Percentiles rank a stretch among this genome's conserved stretches.
These are phyloP conservation scores for Andrena hattorfiana DNA, from an alignment of 2,888 invertebrate species.

Conservation along the genomic window DNA sequence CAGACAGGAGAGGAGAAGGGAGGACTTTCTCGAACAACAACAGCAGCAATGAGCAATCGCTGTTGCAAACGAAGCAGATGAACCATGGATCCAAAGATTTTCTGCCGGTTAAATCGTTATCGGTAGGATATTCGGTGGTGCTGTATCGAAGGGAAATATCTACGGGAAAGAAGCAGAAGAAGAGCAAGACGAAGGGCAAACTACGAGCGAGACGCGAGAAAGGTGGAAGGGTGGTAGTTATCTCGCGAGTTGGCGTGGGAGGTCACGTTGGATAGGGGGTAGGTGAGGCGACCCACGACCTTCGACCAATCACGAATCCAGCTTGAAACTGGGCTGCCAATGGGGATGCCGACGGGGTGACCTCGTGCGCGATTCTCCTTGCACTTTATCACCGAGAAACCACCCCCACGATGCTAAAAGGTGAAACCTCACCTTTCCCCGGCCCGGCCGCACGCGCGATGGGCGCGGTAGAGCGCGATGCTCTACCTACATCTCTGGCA, in stretches of 20 bases:
- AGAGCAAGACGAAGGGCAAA: conserved; percentile 2
- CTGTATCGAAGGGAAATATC: not conserved
- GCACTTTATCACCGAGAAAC: conserved; percentile 74
- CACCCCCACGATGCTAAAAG: conserved; percentile 63
- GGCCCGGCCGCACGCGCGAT: conserved; percentile 16
- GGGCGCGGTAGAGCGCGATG: not conserved
- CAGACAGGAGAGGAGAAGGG: conserved; percentile 31
- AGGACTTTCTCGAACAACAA: conserved; percentile 65
- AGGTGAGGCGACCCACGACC: conserved; percentile 83
- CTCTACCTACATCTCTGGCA: too few relatives aligned
- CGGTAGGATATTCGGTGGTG: not conserved
- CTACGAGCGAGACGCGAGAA: conserved; percentile 38
- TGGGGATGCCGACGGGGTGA: conserved; percentile 77
- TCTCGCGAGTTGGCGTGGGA: conserved; percentile 82
- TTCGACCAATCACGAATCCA: conserved; percentile 81
- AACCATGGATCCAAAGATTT: not conserved
- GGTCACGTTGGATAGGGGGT: conserved; percentile 80
- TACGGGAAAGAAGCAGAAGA: conserved; percentile 10
- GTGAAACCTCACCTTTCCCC: conserved; percentile 55
- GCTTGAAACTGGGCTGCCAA: conserved; percentile 79
- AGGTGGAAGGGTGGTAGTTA: conserved; percentile 72
- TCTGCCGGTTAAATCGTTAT: not conserved
- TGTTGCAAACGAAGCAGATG: not conserved
- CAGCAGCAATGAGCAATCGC: conserved; percentile 34
- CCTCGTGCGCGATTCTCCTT: conserved; percentile 78